Evolutionary conservation across 2,113 vertebrate species (phyloP).

Genomic region (Xenus cinereus): DNA sequence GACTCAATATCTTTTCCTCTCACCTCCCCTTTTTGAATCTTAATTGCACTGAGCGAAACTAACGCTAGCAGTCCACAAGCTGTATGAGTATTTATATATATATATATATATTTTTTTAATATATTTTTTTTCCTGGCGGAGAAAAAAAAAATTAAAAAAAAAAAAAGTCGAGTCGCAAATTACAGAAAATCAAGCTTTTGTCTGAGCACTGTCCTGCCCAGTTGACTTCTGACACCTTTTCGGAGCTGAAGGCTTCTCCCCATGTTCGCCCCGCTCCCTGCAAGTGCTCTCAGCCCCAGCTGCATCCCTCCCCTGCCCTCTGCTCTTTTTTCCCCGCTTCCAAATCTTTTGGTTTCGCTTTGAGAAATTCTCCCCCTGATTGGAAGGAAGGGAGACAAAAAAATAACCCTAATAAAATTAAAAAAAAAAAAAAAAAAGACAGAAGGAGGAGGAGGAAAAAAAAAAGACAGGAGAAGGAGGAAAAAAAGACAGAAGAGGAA

Average conservation of each 20-base stretch:
- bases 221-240: conserved; percentile 16
- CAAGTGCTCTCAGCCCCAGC: not conserved
- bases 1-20: not conserved
- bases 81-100: not conserved
- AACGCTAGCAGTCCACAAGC: not conserved
- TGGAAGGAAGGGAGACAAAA: not conserved
- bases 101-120: not conserved
- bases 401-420: not conserved
- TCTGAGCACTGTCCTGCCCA: not conserved
- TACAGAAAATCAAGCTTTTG: not conserved
- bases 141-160: not conserved
- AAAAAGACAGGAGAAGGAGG: too few relatives aligned
- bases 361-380: not conserved
- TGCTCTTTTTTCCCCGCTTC: not conserved
- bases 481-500: too few relatives aligned
- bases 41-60: not conserved
- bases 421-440: too few relatives aligned
- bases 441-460: too few relatives aligned
- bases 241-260: not conserved
- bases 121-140: not conserved
- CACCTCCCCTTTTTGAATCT: not conserved
- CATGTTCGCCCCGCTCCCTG: not conserved
- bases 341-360: not conserved
- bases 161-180: not conserved
- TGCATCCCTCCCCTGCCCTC: not conserved